These are phyloP conservation scores for Apteryx owenii DNA, from an alignment of 2,113 vertebrate species.

Conservation along the genomic window DNA sequence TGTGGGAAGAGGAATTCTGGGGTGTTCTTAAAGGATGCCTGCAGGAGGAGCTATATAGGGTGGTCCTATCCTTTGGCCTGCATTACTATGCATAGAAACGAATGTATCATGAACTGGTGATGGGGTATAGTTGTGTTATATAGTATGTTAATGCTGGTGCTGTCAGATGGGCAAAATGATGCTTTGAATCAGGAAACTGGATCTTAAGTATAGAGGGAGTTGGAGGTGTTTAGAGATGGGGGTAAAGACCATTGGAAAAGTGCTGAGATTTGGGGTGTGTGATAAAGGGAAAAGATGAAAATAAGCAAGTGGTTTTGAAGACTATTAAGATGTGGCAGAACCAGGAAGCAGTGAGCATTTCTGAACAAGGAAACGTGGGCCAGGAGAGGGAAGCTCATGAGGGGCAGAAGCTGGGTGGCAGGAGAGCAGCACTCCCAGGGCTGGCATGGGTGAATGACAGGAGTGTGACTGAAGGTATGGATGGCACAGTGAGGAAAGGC, in stretches of 20 bases:
- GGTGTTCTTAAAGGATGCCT: neutral
- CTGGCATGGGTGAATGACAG: accelerated
- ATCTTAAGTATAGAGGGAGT: neutral
- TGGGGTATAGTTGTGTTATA: neutral
- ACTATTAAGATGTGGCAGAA: neutral
- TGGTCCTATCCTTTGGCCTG: neutral
- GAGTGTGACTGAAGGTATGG: neutral
- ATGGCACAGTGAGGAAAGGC: neutral
- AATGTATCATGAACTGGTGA: neutral
- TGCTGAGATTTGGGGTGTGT: neutral
- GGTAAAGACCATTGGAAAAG: neutral
- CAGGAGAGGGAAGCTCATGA: neutral
- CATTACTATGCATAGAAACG: neutral
- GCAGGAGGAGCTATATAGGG: neutral
- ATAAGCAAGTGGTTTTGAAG: neutral
- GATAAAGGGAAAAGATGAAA: neutral
- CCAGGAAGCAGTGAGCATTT: neutral
- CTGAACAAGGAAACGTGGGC: neutral
- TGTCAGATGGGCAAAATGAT: neutral
- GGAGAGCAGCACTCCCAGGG: neutral
- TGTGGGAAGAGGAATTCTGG: neutral
- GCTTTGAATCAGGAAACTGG: neutral
- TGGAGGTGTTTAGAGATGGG: neutral
- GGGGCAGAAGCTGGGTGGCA: neutral
- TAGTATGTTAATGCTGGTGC: neutral